Evolutionary conservation across 1,140 invertebrate genomes (phyloP).

Genomic region (Gryon sp.): DNA sequence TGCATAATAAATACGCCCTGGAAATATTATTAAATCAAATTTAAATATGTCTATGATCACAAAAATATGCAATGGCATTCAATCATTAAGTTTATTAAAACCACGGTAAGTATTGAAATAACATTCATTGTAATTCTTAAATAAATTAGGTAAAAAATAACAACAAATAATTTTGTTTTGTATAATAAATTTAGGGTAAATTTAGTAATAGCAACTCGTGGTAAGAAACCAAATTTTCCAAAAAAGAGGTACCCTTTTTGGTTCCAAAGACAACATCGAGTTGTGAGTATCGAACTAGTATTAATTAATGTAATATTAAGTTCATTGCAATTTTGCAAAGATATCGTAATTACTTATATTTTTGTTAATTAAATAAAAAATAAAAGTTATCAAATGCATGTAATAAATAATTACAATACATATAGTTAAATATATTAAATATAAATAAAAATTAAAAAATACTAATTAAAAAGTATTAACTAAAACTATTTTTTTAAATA

Average conservation of each 20-base stretch:
- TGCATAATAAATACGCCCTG: too few relatives aligned
- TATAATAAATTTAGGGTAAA: constrained; percentile 44
- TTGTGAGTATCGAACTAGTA: constrained; percentile 72
- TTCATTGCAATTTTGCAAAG: neutral
- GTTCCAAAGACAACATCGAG: constrained; percentile 79
- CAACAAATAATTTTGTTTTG: constrained; percentile 45
- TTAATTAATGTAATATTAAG: too few relatives aligned
- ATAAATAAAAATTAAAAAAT: too few relatives aligned
- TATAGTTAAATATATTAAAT: too few relatives aligned
- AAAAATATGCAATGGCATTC: constrained; percentile 55
- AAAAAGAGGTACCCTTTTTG: constrained; percentile 81
- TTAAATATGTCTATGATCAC: constrained; percentile 65
- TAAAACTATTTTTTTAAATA: constrained; percentile 10
- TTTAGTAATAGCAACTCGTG: neutral
- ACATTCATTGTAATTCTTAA: neutral
- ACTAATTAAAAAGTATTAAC: too few relatives aligned
- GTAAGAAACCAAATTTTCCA: constrained; percentile 64
- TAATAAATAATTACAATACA: too few relatives aligned
- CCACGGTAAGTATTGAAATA: constrained; percentile 60
- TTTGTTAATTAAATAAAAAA: too few relatives aligned
- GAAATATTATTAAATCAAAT: too few relatives aligned
- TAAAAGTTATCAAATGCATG: neutral
- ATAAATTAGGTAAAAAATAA: neutral
- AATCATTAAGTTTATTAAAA: constrained; percentile 64
- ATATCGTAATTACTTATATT: too few relatives aligned